Base-by-base conservation (phyloP, 2,113 vertebrate genomes). In the Chrysochloris asiatica region DNA sequence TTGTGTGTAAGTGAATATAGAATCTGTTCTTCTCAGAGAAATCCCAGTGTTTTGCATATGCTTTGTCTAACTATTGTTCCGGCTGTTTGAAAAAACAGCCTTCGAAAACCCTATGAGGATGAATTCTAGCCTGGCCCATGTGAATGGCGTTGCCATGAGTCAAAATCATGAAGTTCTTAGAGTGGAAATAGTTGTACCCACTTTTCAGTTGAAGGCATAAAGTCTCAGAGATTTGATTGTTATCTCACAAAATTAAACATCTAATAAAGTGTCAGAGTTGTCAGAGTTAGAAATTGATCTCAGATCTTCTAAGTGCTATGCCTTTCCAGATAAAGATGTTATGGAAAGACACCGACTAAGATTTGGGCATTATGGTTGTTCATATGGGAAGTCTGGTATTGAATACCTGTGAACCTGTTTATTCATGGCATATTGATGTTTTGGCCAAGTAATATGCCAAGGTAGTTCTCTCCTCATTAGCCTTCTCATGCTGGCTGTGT, bases 1-100 rank as follows among this genome's bases (percentile, higher is more conserved):
- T 43, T 33, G 3, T 56, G 4, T 77, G 14, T 52, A 47, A 88
- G 24, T 81, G 26, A 80, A 87, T 92, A 72, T 28, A 30, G 11
- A 65, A 91, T 36, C 19, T 77, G 12, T 41, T 22, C 19, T 77
- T 92, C 90, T 63, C 77, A 84, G 61, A 91, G 69, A 83, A 72
- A 86, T 4, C 4, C 22, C 4, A n/a, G 6, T 77, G 69, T 38
- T 73, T 83, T 76, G 61, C 11, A 84, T 21, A 54, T 0, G 4
- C 54, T 86, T 91, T 84, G 14, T 67, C 22, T 83, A 56, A 92
- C 24, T 16, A 19, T 63, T 63, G 61, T 14, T 52, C 9, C 50
- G 50, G 8, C 50, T 50, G 54, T 56, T 56, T 22, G 16, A 22
- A 12, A 16, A 21, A 21, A 56, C 12, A 56, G 54, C 54, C 54